Percentiles rank a stretch among this genome's conserved stretches.
These are phyloP conservation scores for Entomobrya multifasciata DNA, from an alignment of 2,888 invertebrate species.

Conservation along the genomic window DNA sequence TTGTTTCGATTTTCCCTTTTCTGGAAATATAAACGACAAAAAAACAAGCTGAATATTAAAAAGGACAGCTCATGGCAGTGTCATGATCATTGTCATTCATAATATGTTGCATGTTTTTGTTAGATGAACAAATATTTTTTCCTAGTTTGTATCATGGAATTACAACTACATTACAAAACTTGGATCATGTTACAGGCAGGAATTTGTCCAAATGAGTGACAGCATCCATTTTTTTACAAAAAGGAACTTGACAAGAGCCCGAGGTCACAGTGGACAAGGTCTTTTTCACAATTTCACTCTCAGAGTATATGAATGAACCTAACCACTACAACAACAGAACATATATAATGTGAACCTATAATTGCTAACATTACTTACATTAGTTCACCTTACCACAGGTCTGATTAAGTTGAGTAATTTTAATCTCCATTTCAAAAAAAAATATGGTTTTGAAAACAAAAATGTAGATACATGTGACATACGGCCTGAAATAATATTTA, in stretches of 20 bases:
- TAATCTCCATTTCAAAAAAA: too few relatives aligned
- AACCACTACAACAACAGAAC: neutral
- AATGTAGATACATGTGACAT: too few relatives aligned
- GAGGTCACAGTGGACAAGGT: slow-evolving; percentile 66
- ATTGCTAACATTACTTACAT: too few relatives aligned
- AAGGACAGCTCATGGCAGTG: slow-evolving; percentile 16
- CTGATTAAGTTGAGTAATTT: too few relatives aligned
- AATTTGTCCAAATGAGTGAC: slow-evolving; percentile 35
- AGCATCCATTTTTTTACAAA: slow-evolving; percentile 40
- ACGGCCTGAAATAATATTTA: too few relatives aligned
- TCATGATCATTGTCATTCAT: neutral
- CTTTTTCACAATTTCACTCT: slow-evolving; percentile 43
- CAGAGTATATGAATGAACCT: neutral
- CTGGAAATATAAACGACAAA: neutral
- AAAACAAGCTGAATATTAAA: slow-evolving; percentile 15
- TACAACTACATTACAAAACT: neutral
- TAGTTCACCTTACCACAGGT: too few relatives aligned
- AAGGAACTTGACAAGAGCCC: slow-evolving; percentile 58
- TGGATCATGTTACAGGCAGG: slow-evolving; percentile 42
- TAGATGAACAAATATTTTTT: neutral
- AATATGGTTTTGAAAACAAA: too few relatives aligned
- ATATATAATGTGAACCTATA: too few relatives aligned
- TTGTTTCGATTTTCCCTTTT: neutral
- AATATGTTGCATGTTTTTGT: neutral
- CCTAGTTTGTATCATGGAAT: neutral